phyloP scores from a whole-genome alignment of 2,113 vertebrate species.

The Rattus rattus region DNA sequence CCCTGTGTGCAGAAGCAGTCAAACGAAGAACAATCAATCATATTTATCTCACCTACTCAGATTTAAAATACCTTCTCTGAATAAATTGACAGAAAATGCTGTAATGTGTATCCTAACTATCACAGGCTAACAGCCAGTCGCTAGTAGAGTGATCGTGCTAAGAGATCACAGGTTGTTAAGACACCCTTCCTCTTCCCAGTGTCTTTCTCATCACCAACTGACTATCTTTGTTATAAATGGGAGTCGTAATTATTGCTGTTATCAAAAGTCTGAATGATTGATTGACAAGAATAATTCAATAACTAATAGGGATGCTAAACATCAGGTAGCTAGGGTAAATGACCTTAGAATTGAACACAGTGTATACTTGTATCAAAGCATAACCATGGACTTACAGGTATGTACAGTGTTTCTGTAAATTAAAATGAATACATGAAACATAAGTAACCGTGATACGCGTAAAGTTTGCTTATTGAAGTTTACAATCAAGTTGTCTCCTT shows the following conservation, averaged over 20 bases:
- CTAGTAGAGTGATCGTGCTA: background rate
- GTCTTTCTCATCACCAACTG: background rate
- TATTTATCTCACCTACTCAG: background rate
- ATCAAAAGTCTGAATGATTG: constrained; percentile 42
- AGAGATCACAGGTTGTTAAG: background rate
- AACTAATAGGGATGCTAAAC: constrained; percentile 61
- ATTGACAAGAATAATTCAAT: constrained; percentile 61
- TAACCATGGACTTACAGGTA: background rate
- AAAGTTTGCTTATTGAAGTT: constrained; percentile 16
- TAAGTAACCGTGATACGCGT: constrained; percentile 32
- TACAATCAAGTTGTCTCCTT: constrained; percentile 49
- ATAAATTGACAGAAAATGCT: background rate
- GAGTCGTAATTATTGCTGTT: constrained; percentile 70
- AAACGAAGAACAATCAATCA: background rate
- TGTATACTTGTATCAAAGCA: background rate
- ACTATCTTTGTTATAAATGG: constrained; percentile 53
- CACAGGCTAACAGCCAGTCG: background rate
- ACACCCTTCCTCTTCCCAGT: background rate
- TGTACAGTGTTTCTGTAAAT: background rate
- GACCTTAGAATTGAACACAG: background rate
- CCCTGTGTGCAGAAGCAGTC: background rate
- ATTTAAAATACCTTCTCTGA: background rate
- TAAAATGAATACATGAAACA: background rate
- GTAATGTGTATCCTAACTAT: background rate
- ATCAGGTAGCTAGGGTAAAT: background rate